Base-by-base conservation (phyloP, 2,888 invertebrate genomes). In the Pollenia labialis region DNA sequence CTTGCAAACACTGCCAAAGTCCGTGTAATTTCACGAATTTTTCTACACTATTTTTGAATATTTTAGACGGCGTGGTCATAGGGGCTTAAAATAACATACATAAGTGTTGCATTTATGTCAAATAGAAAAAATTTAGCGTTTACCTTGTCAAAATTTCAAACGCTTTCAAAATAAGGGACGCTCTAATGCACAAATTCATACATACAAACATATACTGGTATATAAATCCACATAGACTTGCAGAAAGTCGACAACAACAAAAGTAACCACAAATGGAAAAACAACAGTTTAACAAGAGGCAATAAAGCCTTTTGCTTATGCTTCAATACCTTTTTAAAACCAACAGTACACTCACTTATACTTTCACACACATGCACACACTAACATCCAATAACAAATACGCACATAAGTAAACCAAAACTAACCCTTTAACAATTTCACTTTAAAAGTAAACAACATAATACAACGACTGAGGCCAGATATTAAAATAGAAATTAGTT, bases 181-280 rank as follows among this genome's bases (percentile, higher is more conserved):
- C 23, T 23, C 23, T 23, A 23, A 48, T 11, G 11, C n/a, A n/a
- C 6, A 71, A 10, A 0, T n/a, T 46, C 18, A 2, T 14, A 16
- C 10, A 58, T 46, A 32, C 14, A 4, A 16, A 12, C 2, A 11
- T 40, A 52, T 40, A 14, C 16, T 23, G 14, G 9, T 14, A n/a
- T 32, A 16, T 18, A 62, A 50, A 18, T 12, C 18, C 40, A 50
- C 14, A 44, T 14, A 54, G 46, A 12, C 71, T 62, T 40, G 46
- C 4, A 60, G 42, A 69, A 56, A 79, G 72, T 50, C 52, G 50
- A 69, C 68, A 62, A 52, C 66, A 72, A 68, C 66, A 72, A 82
- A 86, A 83, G 82, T 80, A 86, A 86, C 86, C 86, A 66, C 86
- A 86, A 86, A 79, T 83, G 52, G 66, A 81, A 83, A 86, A 86